phyloP scores from a whole-genome alignment of 64 coral and sea anemone genomes.

The Montipora capricornis region DNA sequence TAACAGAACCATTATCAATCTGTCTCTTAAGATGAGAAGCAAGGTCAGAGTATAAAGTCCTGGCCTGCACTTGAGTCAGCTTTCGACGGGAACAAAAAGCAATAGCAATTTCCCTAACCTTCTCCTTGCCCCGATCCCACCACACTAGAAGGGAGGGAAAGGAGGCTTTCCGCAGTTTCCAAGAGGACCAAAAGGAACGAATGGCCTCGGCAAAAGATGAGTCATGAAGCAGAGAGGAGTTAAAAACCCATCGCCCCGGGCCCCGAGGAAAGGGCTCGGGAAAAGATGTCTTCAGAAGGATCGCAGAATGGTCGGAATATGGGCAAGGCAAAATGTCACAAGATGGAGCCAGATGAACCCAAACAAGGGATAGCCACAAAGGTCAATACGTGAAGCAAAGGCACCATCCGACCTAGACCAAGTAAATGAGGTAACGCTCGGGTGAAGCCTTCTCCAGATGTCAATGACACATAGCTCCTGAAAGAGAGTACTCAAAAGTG shows the following conservation, averaged over 20 bases:
- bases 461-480: not conserved
- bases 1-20: not conserved
- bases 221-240: not conserved
- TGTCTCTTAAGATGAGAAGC: not conserved
- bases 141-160: not conserved
- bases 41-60: not conserved
- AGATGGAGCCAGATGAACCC: not conserved
- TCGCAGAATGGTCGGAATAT: conserved; percentile 53
- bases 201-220: not conserved
- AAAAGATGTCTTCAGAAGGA: not conserved
- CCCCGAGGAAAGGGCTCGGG: not conserved
- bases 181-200: not conserved
- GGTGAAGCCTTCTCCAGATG: not conserved
- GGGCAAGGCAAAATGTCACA: conserved; percentile 28
- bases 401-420: not conserved
- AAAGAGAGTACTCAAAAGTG: not conserved
- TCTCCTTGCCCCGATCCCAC: conserved; percentile 8
- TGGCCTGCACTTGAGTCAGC: too few species aligned
- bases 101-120: not conserved
- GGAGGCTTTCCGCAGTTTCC: not conserved
- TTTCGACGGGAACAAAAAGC: too few species aligned
- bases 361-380: not conserved
- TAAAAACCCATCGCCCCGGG: conserved; percentile 35
- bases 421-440: not conserved
- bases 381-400: not conserved